phyloP scores from a whole-genome alignment of 2,113 vertebrate genomes.

The Empidonax alnorum region DNA sequence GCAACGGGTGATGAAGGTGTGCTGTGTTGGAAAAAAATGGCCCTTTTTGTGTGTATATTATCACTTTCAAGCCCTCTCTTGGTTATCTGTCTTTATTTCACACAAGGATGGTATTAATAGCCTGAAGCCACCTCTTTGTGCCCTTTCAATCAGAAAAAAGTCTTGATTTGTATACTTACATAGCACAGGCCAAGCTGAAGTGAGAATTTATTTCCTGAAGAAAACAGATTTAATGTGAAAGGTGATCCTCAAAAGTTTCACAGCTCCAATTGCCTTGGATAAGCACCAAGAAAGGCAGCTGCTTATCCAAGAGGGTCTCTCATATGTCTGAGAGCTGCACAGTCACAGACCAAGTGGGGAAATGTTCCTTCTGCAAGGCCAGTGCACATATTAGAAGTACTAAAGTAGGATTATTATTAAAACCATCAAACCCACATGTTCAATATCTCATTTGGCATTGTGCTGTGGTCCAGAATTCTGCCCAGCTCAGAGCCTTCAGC shows the following conservation, averaged over 20 bases:
- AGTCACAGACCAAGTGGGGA: fast-evolving
- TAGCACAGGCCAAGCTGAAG: slow-evolving; percentile 4
- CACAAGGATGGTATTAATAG: neutral
- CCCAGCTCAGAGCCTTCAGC: neutral
- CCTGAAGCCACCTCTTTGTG: neutral
- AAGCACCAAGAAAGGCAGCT: neutral
- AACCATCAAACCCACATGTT: neutral
- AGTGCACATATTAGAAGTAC: fast-evolving
- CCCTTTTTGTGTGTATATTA: neutral
- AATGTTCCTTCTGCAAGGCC: neutral
- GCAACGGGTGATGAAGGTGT: neutral
- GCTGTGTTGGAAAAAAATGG: neutral
- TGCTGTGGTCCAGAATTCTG: neutral
- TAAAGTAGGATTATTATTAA: neutral
- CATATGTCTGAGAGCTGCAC: neutral
- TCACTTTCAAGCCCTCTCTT: neutral
- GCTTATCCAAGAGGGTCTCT: neutral
- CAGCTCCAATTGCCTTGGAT: neutral
- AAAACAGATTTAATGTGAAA: slow-evolving; percentile 42
- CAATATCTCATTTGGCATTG: neutral
- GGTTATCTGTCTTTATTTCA: neutral
- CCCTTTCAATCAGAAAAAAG: slow-evolving; percentile 13
- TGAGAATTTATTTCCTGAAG: slow-evolving; percentile 32
- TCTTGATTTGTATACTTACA: slow-evolving; percentile 34
- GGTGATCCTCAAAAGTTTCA: slow-evolving; percentile 33